Base-by-base conservation (phyloP, 2,113 vertebrate genomes). In the Pithys albifrons region DNA sequence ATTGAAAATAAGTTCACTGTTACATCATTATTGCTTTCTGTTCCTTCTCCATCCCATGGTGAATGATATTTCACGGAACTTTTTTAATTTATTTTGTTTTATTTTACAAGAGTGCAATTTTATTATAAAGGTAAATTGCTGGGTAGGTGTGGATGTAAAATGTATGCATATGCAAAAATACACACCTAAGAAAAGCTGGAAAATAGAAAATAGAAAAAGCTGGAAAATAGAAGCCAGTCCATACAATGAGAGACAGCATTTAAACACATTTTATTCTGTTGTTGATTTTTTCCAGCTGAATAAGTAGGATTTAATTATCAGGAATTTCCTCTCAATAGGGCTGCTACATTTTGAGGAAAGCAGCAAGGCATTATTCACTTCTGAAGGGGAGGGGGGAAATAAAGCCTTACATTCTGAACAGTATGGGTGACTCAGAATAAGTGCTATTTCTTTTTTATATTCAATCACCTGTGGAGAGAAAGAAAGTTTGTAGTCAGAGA, bases 1-100 rank as follows among this genome's bases (percentile, higher is more conserved):
- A 58, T 29, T 76, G 86, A 72, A 92, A 94, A 55, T 71, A 91
- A 88, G 24, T 89, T 93, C 52, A 87, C 24, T 73, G 19, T 95
- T 96, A 73, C 11, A 62, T 65, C 67, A 22, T 66, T 61, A 31
- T 49, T 76, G 17, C 16, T 62, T 94, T 95, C 46, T 84, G 8
- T 70, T 83, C 22, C 24, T 90, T 52, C 37, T 70, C 7, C 4
- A 8, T 76, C 18, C 46, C 41, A 17, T 19, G 10, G 37, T 89
- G 65, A 76, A 61, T 77, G 45, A 22, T 62, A 17, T 86, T 86
- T 86, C 31, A 84, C 15, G 14, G 9, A 67, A 55, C 22, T 52
- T 23, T 6, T 54, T 33, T 52, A 43, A 43, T 16, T 46, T 7
- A 31, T 52, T 86, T 91, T 70, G 24, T 37, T 78, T 76, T 59